Evolutionary conservation across 1,140 invertebrate genomes (phyloP).

Genomic region (Drosophila insularis): DNA sequence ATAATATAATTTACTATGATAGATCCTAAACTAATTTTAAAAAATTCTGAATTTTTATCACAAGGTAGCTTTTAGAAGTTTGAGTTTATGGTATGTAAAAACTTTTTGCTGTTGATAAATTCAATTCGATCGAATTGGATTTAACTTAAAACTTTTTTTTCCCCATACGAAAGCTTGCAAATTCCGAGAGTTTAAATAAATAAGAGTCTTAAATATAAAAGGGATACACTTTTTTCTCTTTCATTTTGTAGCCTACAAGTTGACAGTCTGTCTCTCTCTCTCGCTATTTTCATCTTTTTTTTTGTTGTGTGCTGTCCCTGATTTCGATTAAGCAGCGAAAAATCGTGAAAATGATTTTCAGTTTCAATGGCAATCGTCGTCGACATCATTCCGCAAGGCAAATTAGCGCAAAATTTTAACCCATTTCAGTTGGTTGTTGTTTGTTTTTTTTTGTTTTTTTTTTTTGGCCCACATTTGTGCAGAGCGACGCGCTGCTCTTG

Average conservation of each 20-base stretch:
- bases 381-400: slow-evolving; percentile 19
- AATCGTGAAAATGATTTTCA: not conserved
- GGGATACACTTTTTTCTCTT: not conserved
- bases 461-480: not conserved
- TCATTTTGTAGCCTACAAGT: not conserved
- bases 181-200: not conserved
- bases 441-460: not conserved
- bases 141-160: not conserved
- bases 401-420: slow-evolving; percentile 28
- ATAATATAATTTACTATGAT: too few species aligned
- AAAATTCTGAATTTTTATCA: too few species aligned
- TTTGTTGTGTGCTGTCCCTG: not conserved
- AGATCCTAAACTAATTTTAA: too few species aligned
- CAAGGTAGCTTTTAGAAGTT: too few species aligned
- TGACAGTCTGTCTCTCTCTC: not conserved
- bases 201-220: not conserved
- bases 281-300: not conserved
- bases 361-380: slow-evolving; percentile 22
- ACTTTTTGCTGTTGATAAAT: too few species aligned
- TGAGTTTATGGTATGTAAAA: too few species aligned
- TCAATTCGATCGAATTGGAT: too few species aligned
- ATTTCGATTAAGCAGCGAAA: slow-evolving; percentile 17
- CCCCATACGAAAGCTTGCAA: not conserved
- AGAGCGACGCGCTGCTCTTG: not conserved
- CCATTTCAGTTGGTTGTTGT: not conserved